Conservation (phyloP, 2,888 invertebrate genomes). For the Dynastes hyllus region DNA sequence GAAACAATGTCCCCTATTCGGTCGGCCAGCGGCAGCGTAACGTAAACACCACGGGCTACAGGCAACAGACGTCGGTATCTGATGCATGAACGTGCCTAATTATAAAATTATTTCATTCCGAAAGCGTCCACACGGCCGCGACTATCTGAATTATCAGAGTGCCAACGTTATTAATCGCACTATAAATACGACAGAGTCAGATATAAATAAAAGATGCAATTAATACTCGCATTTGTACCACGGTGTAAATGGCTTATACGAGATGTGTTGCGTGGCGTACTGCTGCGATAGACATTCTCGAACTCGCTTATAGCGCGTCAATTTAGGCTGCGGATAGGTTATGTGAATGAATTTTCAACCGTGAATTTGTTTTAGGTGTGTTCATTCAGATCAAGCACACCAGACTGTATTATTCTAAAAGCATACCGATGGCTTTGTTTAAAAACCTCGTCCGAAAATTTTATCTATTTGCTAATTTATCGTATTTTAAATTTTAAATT, state of each 20-base stretch:
- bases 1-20: slow-evolving; percentile 20
- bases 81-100: slow-evolving; percentile 34
- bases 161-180: slow-evolving; percentile 39
- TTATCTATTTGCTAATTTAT: too few relatives aligned
- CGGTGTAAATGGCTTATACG: not conserved
- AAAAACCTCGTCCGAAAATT: too few relatives aligned
- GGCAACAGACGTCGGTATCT: slow-evolving; percentile 24
- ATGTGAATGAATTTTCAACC: too few relatives aligned
- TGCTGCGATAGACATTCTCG: too few relatives aligned
- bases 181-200: slow-evolving; percentile 33
- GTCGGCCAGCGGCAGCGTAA: slow-evolving; percentile 1
- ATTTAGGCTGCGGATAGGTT: too few relatives aligned
- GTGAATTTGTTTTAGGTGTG: too few relatives aligned
- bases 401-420: too few relatives aligned
- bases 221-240: slow-evolving; percentile 18
- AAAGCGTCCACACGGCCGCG: slow-evolving; percentile 26
- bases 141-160: slow-evolving; percentile 37
- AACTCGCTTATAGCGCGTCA: too few relatives aligned
- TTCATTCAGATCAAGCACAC: too few relatives aligned
- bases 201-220: slow-evolving; percentile 37
- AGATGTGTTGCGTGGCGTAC: slow-evolving; percentile 4
- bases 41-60: slow-evolving; percentile 11
- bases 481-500: too few relatives aligned
- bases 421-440: too few relatives aligned
- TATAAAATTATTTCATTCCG: slow-evolving; percentile 39